phyloP scores from a whole-genome alignment of 2,113 vertebrate genomes.

The human (Homo sapiens) region GRCh38 chr20:55679501-55680000 shows the following conservation, averaged over 20 bases:
- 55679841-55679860: background rate
- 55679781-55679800: too few relatives aligned
- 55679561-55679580: background rate
- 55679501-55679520: too few relatives aligned
- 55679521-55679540: too few relatives aligned
- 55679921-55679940: background rate
- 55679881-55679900: background rate
- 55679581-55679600: background rate
- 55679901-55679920: background rate
- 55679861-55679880: background rate
- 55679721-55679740: background rate
- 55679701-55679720: background rate
- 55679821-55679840: background rate
- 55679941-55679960: background rate
- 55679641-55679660: background rate
- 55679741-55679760: background rate
- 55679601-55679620: background rate
- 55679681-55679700: background rate
- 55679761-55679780: background rate
- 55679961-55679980: background rate
- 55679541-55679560: background rate
- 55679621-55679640: background rate
- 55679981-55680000: rapidly evolving
- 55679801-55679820: background rate
- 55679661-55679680: background rate